phyloP scores from a whole-genome alignment of 92 coral and sea anemone genomes.

The Porites divaricata region DNA sequence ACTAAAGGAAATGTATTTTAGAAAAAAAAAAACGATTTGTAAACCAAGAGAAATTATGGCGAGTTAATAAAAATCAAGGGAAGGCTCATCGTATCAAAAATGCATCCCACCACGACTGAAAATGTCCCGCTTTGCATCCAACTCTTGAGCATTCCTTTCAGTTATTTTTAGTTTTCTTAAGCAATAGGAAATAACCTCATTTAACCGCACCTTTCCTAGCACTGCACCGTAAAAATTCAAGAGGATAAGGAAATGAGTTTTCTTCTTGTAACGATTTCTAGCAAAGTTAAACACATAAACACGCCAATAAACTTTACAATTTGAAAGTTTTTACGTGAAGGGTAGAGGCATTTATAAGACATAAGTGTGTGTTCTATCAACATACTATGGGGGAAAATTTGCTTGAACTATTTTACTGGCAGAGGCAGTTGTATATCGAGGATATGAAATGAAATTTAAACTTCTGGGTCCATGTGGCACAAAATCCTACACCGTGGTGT shows the following conservation, averaged over 20 bases:
- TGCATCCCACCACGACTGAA: neutral
- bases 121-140: slow-evolving; percentile 4
- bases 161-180: neutral
- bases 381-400: too few species aligned
- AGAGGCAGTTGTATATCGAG: too few species aligned
- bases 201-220: neutral
- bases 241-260: neutral
- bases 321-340: slow-evolving; percentile 21
- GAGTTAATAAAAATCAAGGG: slow-evolving; percentile 7
- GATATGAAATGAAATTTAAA: too few species aligned
- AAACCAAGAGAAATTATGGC: slow-evolving; percentile 30
- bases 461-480: too few species aligned
- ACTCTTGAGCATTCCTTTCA: neutral
- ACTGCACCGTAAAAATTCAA: neutral
- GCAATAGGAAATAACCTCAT: neutral
- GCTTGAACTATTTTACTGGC: too few species aligned
- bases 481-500: too few species aligned
- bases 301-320: slow-evolving; percentile 3
- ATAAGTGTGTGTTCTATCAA: neutral
- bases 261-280: neutral
- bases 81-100: neutral
- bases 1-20: neutral
- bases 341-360: neutral
- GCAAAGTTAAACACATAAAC: slow-evolving; percentile 15
- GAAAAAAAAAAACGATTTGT: slow-evolving; percentile 7